Conservation (phyloP, 1,140 invertebrate species). For the Rhyzopertha dominica region DNA sequence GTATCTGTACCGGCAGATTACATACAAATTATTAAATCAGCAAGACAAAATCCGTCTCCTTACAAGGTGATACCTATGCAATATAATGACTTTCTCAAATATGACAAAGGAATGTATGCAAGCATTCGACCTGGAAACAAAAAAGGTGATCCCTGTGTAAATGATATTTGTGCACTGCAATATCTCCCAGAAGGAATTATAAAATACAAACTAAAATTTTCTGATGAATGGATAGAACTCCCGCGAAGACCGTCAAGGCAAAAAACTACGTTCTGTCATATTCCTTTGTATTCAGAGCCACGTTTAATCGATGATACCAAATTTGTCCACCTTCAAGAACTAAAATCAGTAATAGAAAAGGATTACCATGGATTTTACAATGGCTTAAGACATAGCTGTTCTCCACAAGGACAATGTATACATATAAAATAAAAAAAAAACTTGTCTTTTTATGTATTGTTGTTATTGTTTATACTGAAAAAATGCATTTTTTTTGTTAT, state of each 20-base stretch:
- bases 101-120: not conserved
- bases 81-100: not conserved
- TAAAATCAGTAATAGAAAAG: not conserved
- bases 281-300: not conserved
- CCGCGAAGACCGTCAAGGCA: not conserved
- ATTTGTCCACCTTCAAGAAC: constrained; percentile 2
- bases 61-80: not conserved
- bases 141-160: constrained; percentile 4
- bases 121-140: not conserved
- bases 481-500: no score
- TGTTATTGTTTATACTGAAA: no score
- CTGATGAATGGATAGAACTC: constrained; percentile 1
- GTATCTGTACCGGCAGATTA: constrained; percentile 18
- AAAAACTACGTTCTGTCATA: not conserved
- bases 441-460: no score
- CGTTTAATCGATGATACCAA: no score
- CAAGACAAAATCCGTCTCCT: constrained; percentile 2
- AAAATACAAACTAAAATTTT: not conserved
- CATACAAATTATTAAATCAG: constrained; percentile 18
- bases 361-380: constrained; percentile 1
- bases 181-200: not conserved
- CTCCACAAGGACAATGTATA: no score
- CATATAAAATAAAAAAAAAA: no score
- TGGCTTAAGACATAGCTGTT: not conserved
- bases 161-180: not conserved